phyloP scores from a whole-genome alignment of 35 echinoderm and acorn worm species.

The Heliocidaris erythrogramma region DNA sequence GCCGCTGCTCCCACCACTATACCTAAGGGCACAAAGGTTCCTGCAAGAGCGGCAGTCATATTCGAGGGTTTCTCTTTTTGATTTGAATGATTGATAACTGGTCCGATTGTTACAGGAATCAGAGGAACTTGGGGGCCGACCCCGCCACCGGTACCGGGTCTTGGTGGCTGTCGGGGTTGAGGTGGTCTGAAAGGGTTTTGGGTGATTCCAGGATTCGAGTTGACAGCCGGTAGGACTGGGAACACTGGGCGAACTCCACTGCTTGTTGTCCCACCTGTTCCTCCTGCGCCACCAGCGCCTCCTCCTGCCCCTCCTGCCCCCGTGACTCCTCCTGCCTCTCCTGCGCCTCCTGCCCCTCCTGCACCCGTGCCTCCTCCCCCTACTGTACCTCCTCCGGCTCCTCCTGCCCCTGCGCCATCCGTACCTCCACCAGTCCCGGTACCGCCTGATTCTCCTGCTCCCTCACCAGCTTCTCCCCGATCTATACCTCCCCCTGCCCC shows the following conservation, averaged over 20 bases:
- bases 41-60: background rate
- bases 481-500: background rate
- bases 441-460: background rate
- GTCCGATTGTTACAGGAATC: slow-evolving; percentile 14
- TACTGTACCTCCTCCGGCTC: background rate
- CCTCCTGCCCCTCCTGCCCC: background rate
- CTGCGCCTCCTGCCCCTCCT: background rate
- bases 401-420: background rate
- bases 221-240: background rate
- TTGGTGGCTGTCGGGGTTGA: background rate
- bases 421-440: background rate
- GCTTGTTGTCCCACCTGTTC: background rate
- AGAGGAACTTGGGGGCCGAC: slow-evolving; percentile 21
- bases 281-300: background rate
- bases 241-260: background rate
- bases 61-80: background rate
- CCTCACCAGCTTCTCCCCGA: background rate
- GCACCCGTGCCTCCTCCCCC: background rate
- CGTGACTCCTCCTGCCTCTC: background rate
- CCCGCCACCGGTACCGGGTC: background rate
- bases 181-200: background rate
- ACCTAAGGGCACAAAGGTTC: background rate
- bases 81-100: background rate
- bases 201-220: background rate
- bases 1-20: background rate